A percentile compares a stretch with the other conserved stretches of the same genome.
Evolutionary conservation across 2,797 vertebrate genomes (phyloP).

Genomic region (Rhincodon typus): DNA sequence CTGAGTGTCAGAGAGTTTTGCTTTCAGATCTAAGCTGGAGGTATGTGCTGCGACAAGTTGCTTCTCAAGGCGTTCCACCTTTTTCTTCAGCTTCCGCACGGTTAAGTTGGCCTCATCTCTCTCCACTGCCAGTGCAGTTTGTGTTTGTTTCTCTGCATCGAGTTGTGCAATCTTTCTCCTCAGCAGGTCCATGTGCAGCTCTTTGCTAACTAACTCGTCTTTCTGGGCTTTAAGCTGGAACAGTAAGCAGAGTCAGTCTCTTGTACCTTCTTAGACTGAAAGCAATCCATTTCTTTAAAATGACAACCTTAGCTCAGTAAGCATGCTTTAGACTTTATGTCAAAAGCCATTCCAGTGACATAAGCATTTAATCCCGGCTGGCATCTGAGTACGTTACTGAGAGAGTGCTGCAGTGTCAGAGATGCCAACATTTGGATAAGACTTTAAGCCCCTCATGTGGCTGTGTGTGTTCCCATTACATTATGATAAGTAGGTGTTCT

Average conservation of each 20-base stretch:
- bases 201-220: constrained; percentile 75
- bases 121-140: constrained; percentile 58
- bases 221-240: constrained; percentile 75
- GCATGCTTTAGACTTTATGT: background rate
- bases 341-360: background rate
- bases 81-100: constrained; percentile 68
- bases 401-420: background rate
- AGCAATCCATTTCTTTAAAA: background rate
- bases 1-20: constrained; percentile 68
- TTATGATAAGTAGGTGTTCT: background rate
- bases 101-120: constrained; percentile 64
- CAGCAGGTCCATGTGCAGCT: constrained; percentile 75
- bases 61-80: constrained; percentile 69
- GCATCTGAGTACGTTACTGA: background rate
- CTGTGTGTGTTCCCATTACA: background rate
- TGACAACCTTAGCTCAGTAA: background rate
- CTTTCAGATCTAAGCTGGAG: constrained; percentile 70
- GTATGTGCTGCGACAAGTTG: constrained; percentile 63
- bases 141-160: constrained; percentile 72
- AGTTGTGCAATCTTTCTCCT: constrained; percentile 74
- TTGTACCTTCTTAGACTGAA: too few relatives aligned
- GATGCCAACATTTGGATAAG: background rate
- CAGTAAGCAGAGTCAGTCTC: background rate
- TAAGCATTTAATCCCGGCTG: background rate
- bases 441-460: background rate